A percentile compares a stretch with the other conserved stretches of the same genome.
Evolutionary conservation across 2,888 invertebrate species (phyloP).

Genomic region (Masnerella sp.): DNA sequence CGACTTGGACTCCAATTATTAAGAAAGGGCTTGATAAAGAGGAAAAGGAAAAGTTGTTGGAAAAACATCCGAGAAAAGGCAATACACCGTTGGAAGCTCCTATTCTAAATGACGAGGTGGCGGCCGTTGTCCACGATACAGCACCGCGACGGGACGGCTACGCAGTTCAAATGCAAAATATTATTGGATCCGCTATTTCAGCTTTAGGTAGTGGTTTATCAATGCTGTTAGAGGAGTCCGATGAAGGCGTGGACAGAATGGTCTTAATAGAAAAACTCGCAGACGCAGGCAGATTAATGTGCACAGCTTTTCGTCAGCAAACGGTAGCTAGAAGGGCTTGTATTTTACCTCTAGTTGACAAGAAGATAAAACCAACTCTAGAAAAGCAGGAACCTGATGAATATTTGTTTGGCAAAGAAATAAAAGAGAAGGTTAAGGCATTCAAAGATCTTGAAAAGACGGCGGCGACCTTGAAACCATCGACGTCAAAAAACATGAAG

Average conservation of each 20-base stretch:
- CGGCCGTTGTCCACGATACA: slow-evolving; percentile 20
- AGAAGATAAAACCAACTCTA: neutral
- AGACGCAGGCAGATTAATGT: slow-evolving; percentile 1
- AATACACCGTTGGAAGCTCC: slow-evolving; percentile 41
- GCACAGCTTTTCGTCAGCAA: neutral
- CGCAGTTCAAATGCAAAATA: neutral
- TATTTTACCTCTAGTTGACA: neutral
- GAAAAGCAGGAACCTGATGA: neutral
- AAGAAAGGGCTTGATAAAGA: neutral
- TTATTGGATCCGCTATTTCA: slow-evolving; percentile 6
- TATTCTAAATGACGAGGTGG: slow-evolving; percentile 44
- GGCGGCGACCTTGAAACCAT: no score
- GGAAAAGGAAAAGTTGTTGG: no score
- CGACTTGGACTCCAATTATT: neutral
- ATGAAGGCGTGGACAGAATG: neutral
- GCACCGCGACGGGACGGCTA: slow-evolving; percentile 1
- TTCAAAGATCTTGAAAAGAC: neutral
- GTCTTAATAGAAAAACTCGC: neutral
- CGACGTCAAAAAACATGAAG: no score
- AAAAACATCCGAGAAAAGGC: neutral
- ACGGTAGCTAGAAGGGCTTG: neutral
- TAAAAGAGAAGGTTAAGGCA: slow-evolving; percentile 1
- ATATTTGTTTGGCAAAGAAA: neutral
- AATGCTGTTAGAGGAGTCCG: neutral
- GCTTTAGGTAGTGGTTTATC: neutral